Base-by-base conservation (phyloP, 1,140 invertebrate genomes). In the Pogonognathellus flavescens region DNA sequence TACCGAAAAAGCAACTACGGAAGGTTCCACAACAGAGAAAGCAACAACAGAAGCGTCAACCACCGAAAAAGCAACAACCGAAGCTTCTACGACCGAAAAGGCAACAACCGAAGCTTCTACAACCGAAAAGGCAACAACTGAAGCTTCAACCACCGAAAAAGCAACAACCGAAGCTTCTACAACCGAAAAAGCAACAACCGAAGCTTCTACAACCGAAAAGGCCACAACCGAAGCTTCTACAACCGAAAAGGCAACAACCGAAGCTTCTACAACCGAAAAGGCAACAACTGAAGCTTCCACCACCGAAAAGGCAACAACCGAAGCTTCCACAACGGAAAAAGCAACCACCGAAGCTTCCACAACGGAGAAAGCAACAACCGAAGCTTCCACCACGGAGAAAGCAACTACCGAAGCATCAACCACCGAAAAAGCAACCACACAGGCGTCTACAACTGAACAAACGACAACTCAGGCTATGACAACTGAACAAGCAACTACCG, bases 271-370 rank as follows among this genome's bases (percentile, higher is more conserved):
- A 0, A 66, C 62, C 22, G 10, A 66, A 25, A 11, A 22, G 11
- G 62, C 59, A 18, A 60, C 62, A 25, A 66, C 62, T 14, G 20
- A 66, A 66, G 62, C 62, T 3, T 31, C 62, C 22, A 66, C 62
- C 0, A 66, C 62, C 11, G 10, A 66, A 25, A 25, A 22, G 13
- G 62, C 62, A 0, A 66, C 60, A 25, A 62, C 59, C n/a, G n/a
- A 62, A 62, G 59, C 59, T 0, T 62, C 59, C 8, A 72, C 66
- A 0, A 62, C 66, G 0, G 31, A 31, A 16, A 18, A 76, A 31
- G 31, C 11, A 10, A 76, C 41, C 10, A 70, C 62, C 8, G 62
- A 70, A 41, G 14, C 8, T 41, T 41, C 62, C 3, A 76, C 70
- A 22, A n/a, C n/a, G n/a, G n/a, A n/a, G n/a, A 9, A 72, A 50